Evolutionary conservation across 2,888 invertebrate species (phyloP), one percentile per base, ranked within the genome.

Genomic region (Sinopyrophorus schimmeli): DNA sequence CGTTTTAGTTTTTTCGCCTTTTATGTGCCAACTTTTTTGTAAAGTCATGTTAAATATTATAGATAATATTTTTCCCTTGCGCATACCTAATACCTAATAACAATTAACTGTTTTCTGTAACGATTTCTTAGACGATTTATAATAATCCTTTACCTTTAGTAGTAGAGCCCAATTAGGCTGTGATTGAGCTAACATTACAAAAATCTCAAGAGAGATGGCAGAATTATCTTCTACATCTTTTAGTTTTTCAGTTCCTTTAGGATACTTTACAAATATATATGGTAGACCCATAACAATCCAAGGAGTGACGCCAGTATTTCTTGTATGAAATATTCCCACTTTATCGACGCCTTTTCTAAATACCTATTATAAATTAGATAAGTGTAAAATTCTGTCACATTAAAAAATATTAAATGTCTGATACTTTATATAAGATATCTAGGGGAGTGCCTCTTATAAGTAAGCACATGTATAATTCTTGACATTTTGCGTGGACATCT

Each of bases 401-500:
- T n/a, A n/a, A n/a, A n/a, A n/a, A n/a, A n/a, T n/a, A n/a, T n/a
- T n/a, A n/a, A n/a, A n/a, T n/a, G n/a, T n/a, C n/a, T n/a, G n/a
- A n/a, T 62, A 88, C 90, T 80, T 91, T 90, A 67, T 87, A 83
- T 21, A 91, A 75, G 54, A 82, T 80, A 62, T 87, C 86, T 26
- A 91, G 71, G 0, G 89, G 84, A 6, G 87, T 83, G 0, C 89
- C 90, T 50, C 90, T 79, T 31, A 87, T 76, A 5, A 90, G 72
- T 7, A 91, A 75, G 51, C 87, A 89, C 53, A 83, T 80, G 59
- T 89, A 82, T 31, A 92, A 74, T 62, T 90, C 87, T 58, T 86
- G 83, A 68, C 91, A 90, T 67, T 92, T 92, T 0, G 87, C 81
- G 65, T 92, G 91, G 7, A 91, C 83, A 59, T 91, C 90, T 30